Base-by-base conservation (phyloP, 2,113 vertebrate species). In the Herpailurus yagouaroundi region DNA sequence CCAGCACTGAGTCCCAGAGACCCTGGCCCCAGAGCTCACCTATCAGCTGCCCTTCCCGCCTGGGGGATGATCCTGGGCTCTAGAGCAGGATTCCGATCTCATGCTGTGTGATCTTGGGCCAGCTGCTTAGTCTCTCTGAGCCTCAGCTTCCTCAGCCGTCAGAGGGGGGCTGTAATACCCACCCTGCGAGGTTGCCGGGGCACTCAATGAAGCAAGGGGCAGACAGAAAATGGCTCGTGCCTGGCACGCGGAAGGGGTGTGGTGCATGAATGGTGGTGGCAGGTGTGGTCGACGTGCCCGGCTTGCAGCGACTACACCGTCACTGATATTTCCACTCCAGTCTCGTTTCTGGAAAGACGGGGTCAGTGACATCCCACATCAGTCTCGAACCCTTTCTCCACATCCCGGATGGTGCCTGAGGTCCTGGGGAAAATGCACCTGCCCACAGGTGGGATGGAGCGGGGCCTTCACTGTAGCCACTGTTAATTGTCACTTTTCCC, bases 201-300 rank as follows among this genome's bases (percentile, higher is more conserved):
- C 57, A 16, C 64, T 68, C 63, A 5, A 0, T 6, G 52, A 68
- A 41, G 55, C 29, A 4, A 36, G 0, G n/a, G 25, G n/a, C 4
- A 5, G 31, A 45, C 29, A 77, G 87, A 60, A 2, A 0, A 1
- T 18, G 31, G 19, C 4, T 33, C 3, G 0, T 14, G 31, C 48
- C 87, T 10, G n/a, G 69, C 31, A 60, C 63, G 0, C 3, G n/a
- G 68, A 29, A 29, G 31, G 76, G n/a, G 12, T 0, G 11, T 2
- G 48, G 1, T 60, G 19, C 1, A 7, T 23, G 13, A 14, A 7
- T 0, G 11, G 16, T 0, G 15, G 7, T 15, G 66, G 71, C 14
- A 6, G 25, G 4, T 2, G n/a, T 7, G 9, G 16, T 8, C 31
- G 13, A 9, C 0, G 0, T 1, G 19, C 27, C 48, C 0, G 0